Conservation (phyloP, 2,113 vertebrate genomes). For the Australoheros scitulus region DNA sequence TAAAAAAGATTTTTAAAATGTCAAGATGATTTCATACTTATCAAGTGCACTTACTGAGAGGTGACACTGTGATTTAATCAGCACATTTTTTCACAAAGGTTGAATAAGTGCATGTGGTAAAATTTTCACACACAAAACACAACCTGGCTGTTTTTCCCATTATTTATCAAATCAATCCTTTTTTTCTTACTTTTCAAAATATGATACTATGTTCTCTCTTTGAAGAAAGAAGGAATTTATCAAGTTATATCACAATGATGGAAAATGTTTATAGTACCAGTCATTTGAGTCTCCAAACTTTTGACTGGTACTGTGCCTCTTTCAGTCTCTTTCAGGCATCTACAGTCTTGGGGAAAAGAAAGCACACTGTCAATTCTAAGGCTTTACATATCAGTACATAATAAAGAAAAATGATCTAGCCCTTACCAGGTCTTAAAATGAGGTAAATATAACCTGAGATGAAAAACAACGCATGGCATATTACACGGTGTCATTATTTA, state of each 20-base stretch:
- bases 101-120: background rate
- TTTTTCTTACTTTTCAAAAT: background rate
- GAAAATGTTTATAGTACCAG: background rate
- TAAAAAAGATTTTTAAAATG: background rate
- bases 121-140: background rate
- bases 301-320: too few species aligned
- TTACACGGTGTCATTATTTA: background rate
- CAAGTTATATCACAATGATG: background rate
- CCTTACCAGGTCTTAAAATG: background rate
- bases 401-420: background rate
- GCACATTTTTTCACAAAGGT: background rate
- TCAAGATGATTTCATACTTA: constrained; percentile 4
- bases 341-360: background rate
- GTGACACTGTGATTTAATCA: constrained; percentile 6
- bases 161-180: background rate
- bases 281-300: too few species aligned
- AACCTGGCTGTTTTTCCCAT: background rate
- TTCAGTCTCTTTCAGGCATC: background rate
- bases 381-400: background rate
- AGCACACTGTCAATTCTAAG: background rate
- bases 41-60: background rate
- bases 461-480: too few species aligned
- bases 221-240: background rate
- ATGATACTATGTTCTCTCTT: background rate
- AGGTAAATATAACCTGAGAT: background rate